Base-by-base conservation (phyloP, 2,888 invertebrate species). In the Ochropacha duplaris region DNA sequence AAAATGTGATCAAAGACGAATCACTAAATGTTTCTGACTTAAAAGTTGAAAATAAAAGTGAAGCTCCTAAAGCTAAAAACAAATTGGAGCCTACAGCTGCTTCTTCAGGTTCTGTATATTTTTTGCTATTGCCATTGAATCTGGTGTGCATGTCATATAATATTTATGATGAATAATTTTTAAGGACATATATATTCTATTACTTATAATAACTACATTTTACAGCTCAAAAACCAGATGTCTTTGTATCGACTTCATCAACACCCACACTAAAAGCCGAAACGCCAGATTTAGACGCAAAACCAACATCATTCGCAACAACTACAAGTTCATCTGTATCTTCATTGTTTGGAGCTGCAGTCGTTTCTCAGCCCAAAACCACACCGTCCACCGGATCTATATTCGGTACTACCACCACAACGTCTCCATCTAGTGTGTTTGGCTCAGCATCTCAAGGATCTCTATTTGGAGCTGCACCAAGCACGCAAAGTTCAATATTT, bases 281-380 rank as follows among this genome's bases (percentile, higher is more conserved):
- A 50, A 49, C 59, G 39, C 57, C 72, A n/a, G 56, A 66, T 56
- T 60, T 70, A 36, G 55, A 70, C 50, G 66, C 73, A 1, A 66
- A 61, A 59, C 19, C 80, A 0, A 71, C 69, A 44, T 44, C 66
- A 49, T 62, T 67, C 54, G 49, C 61, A 52, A 26, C 60, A 12
- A 56, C 71, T 14, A 49, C 72, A 16, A 64, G 72, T 4, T 44
- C 67, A 19, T 64, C 71, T 5, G 64, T 75, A 11, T 68, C 86
- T 1, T 79, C 83, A 49, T 65, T 88, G 57, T 88, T 88, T 57
- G 81, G 82, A 49, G 69, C 78, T 22, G 76, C 80, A 19, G 69
- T 75, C 19, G 72, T 73, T 6, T 69, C 80, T 22, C 74, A 72
- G 60, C 58, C 76, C 34, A 69, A 64, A 54, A 59, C 72, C 8